A percentile compares a stretch with the other conserved stretches of the same genome.
Evolutionary conservation across 2,888 invertebrate genomes (phyloP).

Genomic region (Sepiola atlantica): DNA sequence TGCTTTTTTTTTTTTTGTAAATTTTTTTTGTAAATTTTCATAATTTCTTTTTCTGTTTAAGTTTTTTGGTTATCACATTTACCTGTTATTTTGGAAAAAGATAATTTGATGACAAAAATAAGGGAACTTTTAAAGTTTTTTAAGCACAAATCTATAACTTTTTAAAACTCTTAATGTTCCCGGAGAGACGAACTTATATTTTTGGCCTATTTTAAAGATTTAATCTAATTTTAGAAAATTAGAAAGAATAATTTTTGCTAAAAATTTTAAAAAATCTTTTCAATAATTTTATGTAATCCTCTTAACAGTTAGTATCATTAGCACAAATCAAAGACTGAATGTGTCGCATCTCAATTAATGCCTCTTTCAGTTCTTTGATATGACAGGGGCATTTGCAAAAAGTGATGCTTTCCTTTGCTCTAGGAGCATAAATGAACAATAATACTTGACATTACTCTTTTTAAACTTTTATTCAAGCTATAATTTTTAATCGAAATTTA

Average conservation of each 20-base stretch:
- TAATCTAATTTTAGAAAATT: not conserved
- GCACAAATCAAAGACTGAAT: not conserved
- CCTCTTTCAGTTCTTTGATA: not conserved
- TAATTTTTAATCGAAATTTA: no score
- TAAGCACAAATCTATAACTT: not conserved
- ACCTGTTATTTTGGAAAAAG: not conserved
- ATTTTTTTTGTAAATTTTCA: not conserved
- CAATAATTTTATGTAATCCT: not conserved
- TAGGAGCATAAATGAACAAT: no score
- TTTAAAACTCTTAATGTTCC: not conserved
- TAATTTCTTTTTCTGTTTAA: not conserved
- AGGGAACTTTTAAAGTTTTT: not conserved
- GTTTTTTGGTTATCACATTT: not conserved
- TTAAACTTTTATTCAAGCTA: no score
- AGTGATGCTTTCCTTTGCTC: no score
- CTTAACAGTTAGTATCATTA: not conserved
- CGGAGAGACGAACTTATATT: not conserved
- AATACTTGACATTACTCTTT: no score
- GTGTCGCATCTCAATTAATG: slow-evolving; percentile 5
- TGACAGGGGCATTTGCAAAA: no score
- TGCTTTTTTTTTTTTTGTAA: not conserved
- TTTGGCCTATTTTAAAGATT: not conserved
- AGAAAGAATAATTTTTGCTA: not conserved
- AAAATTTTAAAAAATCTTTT: not conserved
- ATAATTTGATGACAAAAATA: not conserved